These are phyloP conservation scores for Chelonoidis abingdonii DNA, from an alignment of 2,113 vertebrate genomes.

Conservation along the genomic window DNA sequence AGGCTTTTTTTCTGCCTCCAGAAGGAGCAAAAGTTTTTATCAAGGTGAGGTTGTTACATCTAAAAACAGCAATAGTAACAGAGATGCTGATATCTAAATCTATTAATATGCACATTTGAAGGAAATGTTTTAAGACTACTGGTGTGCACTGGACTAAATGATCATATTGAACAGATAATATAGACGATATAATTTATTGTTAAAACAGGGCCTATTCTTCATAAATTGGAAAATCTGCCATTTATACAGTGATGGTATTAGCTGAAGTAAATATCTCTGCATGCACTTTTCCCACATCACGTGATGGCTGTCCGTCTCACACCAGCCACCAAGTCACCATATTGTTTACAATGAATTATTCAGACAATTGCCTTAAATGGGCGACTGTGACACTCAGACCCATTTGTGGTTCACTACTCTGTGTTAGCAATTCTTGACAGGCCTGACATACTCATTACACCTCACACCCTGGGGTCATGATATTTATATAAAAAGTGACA, in stretches of 20 bases:
- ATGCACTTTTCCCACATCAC: not conserved
- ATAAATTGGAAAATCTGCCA: not conserved
- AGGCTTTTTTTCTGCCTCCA: not conserved
- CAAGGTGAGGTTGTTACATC: not conserved
- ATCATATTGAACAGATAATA: not conserved
- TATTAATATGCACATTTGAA: not conserved
- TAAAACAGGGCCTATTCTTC: not conserved
- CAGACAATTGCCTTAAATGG: not conserved
- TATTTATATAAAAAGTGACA: too few relatives aligned
- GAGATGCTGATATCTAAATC: not conserved
- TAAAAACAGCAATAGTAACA: not conserved
- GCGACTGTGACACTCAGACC: too few relatives aligned
- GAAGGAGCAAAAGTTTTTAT: not conserved
- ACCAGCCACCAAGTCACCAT: not conserved
- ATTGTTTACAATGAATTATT: not conserved
- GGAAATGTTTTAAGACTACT: not conserved
- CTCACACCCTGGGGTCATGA: too few relatives aligned
- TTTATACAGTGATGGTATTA: not conserved
- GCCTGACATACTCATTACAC: too few relatives aligned
- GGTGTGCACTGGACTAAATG: not conserved
- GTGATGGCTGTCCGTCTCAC: too few relatives aligned
- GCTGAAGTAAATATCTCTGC: not conserved
- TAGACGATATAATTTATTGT: not conserved
- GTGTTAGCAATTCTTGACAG: too few relatives aligned
- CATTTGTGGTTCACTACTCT: too few relatives aligned